These are phyloP conservation scores for Caenorhabditis macrosperma DNA, from an alignment of 2,888 invertebrate species.

Conservation along the genomic window DNA sequence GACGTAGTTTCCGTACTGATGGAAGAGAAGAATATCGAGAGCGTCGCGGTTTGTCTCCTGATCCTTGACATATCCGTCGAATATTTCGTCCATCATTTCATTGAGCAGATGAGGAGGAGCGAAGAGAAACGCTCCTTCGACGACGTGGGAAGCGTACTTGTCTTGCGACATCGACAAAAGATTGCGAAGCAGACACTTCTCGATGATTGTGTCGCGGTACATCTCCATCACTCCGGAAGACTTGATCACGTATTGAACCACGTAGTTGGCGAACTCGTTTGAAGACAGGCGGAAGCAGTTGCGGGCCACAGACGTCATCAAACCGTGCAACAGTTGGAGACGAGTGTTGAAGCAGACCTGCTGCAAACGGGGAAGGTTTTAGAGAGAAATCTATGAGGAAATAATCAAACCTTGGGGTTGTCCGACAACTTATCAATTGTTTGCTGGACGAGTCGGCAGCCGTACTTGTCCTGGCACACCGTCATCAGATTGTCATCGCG, in stretches of 20 bases:
- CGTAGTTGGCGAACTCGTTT: conserved; percentile 75
- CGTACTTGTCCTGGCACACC: conserved; percentile 68
- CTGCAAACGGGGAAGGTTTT: too few species aligned
- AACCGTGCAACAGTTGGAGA: conserved; percentile 24
- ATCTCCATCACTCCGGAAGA: conserved; percentile 55
- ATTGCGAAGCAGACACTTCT: conserved; percentile 67
- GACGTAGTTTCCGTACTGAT: conserved; percentile 78
- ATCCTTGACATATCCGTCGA: conserved; percentile 69
- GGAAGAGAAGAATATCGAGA: conserved; percentile 73
- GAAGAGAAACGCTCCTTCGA: conserved; percentile 70
- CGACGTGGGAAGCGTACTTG: conserved; percentile 76
- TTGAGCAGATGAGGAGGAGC: conserved; percentile 58
- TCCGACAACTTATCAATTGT: conserved; percentile 67
- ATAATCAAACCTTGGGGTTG: conserved; percentile 46
- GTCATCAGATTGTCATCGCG: conserved; percentile 51
- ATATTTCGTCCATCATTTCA: conserved; percentile 71
- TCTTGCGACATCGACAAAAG: conserved; percentile 73
- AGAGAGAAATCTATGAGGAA: too few species aligned
- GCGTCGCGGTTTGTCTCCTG: conserved; percentile 64
- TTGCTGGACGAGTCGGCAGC: conserved; percentile 66
- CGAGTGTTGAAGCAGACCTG: conserved; percentile 38
- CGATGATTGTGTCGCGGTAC: conserved; percentile 70
- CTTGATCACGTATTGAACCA: conserved; percentile 73
- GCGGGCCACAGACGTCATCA: conserved; percentile 50
- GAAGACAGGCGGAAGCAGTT: conserved; percentile 62